Conservation (phyloP, 2,797 vertebrate species). For the Myotis findleyi region DNA sequence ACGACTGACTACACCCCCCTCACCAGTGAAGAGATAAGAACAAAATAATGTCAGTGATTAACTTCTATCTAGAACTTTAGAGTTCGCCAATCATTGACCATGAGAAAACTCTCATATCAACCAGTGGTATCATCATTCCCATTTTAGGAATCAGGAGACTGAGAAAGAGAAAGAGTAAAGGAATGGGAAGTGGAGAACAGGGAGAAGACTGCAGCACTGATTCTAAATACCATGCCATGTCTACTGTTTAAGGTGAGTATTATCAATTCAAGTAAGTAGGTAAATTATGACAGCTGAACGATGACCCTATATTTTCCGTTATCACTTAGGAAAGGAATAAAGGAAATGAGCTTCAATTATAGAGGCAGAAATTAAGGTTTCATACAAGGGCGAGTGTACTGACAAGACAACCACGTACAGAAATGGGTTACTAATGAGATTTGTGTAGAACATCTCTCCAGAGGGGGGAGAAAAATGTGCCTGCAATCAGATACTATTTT, state of each 20-base stretch:
- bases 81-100: background rate
- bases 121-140: background rate
- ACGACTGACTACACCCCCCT: background rate
- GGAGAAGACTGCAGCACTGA: background rate
- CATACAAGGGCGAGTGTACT: background rate
- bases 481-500: background rate
- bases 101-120: background rate
- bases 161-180: background rate
- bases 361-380: slow-evolving; percentile 32
- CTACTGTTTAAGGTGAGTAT: background rate
- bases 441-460: background rate
- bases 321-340: background rate
- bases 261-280: background rate
- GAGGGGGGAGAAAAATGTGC: background rate
- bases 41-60: slow-evolving; percentile 1
- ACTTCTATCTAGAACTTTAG: slow-evolving; percentile 13
- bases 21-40: slow-evolving; percentile 1
- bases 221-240: background rate
- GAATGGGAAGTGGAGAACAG: background rate
- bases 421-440: slow-evolving; percentile 48
- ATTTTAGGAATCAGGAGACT: background rate
- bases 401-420: background rate
- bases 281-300: background rate
- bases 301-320: background rate
- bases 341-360: background rate